Evolutionary conservation across 2,113 vertebrate species (phyloP).

Genomic region (Pseudorectes ferrugineus): DNA sequence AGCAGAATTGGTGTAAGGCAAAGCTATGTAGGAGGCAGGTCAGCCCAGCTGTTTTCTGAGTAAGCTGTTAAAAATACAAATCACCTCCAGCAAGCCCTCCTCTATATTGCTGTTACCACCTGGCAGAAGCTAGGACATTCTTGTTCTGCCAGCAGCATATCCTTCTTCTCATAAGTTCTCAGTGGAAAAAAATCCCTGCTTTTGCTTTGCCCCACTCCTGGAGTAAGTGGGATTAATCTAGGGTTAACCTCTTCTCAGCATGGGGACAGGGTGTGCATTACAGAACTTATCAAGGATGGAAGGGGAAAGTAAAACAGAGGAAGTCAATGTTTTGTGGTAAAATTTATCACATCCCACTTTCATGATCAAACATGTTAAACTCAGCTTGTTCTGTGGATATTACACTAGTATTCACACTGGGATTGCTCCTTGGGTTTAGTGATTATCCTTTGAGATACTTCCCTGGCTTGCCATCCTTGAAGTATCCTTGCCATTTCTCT

Average conservation of each 20-base stretch:
- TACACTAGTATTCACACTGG: neutral
- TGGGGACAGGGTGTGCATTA: neutral
- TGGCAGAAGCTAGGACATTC: neutral
- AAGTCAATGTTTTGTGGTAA: neutral
- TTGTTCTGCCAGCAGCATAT: neutral
- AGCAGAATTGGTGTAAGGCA: neutral
- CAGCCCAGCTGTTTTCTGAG: neutral
- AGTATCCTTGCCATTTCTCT: neutral
- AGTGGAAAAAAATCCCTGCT: neutral
- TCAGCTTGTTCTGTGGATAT: neutral
- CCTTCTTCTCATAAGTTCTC: neutral
- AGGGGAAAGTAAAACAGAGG: neutral
- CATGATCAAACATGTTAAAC: neutral
- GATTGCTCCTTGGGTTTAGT: neutral
- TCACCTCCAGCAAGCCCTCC: neutral
- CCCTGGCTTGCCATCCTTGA: neutral
- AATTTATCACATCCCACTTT: neutral
- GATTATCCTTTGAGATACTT: neutral
- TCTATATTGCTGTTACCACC: neutral
- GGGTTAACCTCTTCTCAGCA: neutral
- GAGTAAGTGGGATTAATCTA: neutral
- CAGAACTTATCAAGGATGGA: neutral
- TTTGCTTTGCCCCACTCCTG: neutral
- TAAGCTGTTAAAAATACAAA: neutral
- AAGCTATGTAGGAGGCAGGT: neutral